A percentile compares a stretch with the other conserved stretches of the same genome.
These are phyloP conservation scores for Lophura swinhoii DNA, from an alignment of 2,797 vertebrate genomes.

Conservation along the genomic window DNA sequence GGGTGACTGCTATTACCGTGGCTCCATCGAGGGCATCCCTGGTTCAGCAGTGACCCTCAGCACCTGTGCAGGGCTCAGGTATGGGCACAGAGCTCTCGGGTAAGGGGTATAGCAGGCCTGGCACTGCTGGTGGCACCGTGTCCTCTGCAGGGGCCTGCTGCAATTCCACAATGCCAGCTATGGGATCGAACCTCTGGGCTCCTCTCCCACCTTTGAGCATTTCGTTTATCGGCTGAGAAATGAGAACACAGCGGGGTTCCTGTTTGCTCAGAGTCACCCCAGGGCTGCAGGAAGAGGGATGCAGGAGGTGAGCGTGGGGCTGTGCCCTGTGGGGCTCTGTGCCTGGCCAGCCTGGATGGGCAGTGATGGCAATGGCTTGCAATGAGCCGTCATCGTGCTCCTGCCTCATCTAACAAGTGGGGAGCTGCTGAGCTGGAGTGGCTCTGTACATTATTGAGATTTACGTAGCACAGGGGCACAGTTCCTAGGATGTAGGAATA, in stretches of 20 bases:
- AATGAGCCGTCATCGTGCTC: fast-evolving
- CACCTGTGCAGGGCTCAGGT: slow-evolving; percentile 86
- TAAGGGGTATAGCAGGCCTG: slow-evolving; percentile 12
- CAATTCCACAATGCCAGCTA: slow-evolving; percentile 73
- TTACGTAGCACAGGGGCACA: background rate
- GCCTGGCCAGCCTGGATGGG: fast-evolving
- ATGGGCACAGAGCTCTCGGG: slow-evolving; percentile 47
- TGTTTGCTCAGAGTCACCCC: background rate
- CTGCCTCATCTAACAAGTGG: background rate
- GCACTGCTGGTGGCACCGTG: background rate
- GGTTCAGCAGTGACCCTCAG: slow-evolving; percentile 85
- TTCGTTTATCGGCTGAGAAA: slow-evolving; percentile 63
- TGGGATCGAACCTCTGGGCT: slow-evolving; percentile 64
- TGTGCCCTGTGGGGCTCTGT: background rate
- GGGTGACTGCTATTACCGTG: slow-evolving; percentile 88
- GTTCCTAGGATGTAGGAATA: background rate
- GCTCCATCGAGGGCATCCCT: slow-evolving; percentile 84
- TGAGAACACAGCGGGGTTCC: background rate
- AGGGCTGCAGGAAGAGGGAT: background rate
- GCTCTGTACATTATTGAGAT: fast-evolving
- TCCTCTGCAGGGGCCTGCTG: slow-evolving; percentile 63
- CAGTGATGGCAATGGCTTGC: fast-evolving
- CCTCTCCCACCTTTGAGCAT: slow-evolving; percentile 63
- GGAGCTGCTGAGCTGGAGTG: fast-evolving
- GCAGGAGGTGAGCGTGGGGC: background rate